phyloP scores from a whole-genome alignment of 2,797 vertebrate genomes.

The Pseudocheirus occidentalis region DNA sequence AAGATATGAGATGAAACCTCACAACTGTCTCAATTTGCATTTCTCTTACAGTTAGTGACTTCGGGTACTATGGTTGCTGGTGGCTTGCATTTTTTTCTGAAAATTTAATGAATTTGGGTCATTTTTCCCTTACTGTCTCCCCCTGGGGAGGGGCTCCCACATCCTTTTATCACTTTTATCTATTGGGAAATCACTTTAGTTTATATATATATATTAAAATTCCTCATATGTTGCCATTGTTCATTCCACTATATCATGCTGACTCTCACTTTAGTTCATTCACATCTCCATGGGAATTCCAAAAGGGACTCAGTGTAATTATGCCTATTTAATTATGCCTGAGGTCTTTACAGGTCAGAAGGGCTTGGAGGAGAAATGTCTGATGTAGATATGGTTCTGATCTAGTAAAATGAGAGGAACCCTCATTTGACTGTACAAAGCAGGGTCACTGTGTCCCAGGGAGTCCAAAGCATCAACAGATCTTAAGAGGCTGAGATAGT shows the following conservation, averaged over 20 bases:
- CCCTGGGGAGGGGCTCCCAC: no score
- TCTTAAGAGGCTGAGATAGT: background rate
- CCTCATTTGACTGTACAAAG: background rate
- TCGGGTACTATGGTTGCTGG: background rate
- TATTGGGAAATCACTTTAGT: background rate
- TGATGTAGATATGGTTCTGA: background rate
- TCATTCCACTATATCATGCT: background rate
- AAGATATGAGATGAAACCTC: background rate
- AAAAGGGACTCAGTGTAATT: background rate
- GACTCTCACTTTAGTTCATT: background rate
- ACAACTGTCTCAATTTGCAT: background rate
- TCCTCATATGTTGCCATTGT: background rate
- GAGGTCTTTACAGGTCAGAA: background rate
- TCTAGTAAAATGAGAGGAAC: background rate
- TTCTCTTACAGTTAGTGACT: background rate
- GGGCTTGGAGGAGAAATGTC: background rate
- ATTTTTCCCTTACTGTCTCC: background rate
- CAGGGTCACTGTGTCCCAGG: background rate
- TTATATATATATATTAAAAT: background rate
- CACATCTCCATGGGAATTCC: background rate
- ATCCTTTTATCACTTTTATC: background rate
- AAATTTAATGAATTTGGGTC: background rate
- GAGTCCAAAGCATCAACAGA: background rate
- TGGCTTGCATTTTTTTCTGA: background rate
- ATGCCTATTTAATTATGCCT: background rate